Percentiles rank a stretch among this genome's conserved stretches.
These are phyloP conservation scores for Rattus rattus DNA, from an alignment of 2,113 vertebrate genomes.

Conservation along the genomic window DNA sequence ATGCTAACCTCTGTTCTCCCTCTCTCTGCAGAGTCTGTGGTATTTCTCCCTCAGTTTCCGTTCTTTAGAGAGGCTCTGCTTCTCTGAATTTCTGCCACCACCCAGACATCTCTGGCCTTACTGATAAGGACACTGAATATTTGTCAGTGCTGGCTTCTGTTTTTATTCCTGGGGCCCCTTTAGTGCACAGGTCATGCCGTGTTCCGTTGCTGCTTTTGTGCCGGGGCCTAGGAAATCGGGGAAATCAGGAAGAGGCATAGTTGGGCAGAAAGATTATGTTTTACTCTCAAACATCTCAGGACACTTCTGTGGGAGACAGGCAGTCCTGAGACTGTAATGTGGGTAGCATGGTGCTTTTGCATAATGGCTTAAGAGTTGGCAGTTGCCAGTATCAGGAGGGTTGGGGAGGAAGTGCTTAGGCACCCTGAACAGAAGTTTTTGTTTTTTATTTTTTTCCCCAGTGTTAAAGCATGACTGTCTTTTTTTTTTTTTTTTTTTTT, in stretches of 20 bases:
- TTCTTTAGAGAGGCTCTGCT: background rate
- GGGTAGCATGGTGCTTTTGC: background rate
- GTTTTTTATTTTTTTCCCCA: no score
- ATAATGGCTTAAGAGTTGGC: background rate
- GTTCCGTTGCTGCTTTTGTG: background rate
- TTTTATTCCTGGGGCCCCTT: background rate
- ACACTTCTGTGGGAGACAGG: background rate
- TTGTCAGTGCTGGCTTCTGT: background rate
- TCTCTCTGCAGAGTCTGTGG: background rate
- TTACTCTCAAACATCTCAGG: background rate
- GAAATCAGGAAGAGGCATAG: background rate
- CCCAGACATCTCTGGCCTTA: background rate
- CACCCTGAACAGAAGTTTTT: background rate
- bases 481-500: no score
- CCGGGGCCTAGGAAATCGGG: background rate
- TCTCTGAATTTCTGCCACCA: background rate
- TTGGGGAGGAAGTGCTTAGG: background rate
- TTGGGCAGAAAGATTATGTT: background rate
- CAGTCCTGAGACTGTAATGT: background rate
- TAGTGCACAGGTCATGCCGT: no score
- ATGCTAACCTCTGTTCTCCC: background rate
- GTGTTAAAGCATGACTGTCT: background rate
- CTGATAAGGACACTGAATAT: background rate
- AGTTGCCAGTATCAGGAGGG: background rate
- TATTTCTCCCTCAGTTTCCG: background rate